Evolutionary conservation across 1,140 invertebrate species (phyloP).

Genomic region (Latrodectus geometricus): DNA sequence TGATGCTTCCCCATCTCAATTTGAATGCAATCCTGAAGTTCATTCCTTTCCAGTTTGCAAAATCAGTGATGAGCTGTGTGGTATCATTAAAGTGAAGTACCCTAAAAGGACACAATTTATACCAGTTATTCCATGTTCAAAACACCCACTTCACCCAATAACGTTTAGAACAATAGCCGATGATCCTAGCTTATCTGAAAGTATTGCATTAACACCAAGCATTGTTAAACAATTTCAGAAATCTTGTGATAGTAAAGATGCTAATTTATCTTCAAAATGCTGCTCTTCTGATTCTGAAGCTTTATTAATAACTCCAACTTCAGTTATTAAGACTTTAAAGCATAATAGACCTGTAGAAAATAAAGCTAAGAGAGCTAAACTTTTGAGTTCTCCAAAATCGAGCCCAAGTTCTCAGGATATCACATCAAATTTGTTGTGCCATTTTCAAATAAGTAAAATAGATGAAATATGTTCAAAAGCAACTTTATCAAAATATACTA

Average conservation of each 20-base stretch:
- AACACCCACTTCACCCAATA: constrained; percentile 19
- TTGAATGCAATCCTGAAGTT: constrained; percentile 31
- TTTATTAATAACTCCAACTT: not conserved
- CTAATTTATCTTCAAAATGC: not conserved
- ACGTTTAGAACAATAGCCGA: constrained; percentile 7
- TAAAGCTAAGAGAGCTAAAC: constrained; percentile 19
- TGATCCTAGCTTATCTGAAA: not conserved
- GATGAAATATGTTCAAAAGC: not conserved
- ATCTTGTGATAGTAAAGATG: constrained; percentile 4
- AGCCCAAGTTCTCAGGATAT: not conserved
- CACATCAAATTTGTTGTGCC: not conserved
- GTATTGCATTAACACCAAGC: constrained; percentile 3
- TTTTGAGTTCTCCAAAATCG: constrained; percentile 7
- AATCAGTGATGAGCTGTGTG: constrained; percentile 39
- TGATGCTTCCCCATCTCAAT: constrained; percentile 6
- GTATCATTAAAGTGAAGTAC: constrained; percentile 24
- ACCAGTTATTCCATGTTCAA: constrained; percentile 48
- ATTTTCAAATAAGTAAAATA: constrained; percentile 6
- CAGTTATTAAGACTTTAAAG: constrained; percentile 24
- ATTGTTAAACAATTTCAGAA: constrained; percentile 39
- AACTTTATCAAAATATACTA: not conserved
- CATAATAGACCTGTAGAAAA: not conserved
- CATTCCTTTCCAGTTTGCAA: constrained; percentile 43
- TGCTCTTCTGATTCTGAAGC: not conserved
- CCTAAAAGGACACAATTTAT: constrained; percentile 36